Evolutionary conservation across 2,113 vertebrate genomes (phyloP).

Genomic region (Propithecus coquereli): DNA sequence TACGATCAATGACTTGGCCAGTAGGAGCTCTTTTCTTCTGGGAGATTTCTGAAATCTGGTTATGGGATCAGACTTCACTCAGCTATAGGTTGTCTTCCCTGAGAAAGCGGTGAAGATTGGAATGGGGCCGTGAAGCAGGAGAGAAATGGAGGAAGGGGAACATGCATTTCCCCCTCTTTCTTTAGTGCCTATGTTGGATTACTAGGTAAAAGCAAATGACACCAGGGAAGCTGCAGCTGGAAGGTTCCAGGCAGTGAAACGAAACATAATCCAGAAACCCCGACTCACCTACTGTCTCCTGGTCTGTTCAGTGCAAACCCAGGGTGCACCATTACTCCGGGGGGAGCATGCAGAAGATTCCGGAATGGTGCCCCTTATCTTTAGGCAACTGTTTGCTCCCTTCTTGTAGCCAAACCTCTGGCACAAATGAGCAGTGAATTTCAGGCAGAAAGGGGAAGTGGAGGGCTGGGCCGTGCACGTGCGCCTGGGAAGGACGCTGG

Average conservation of each 20-base stretch:
- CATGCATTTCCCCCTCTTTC: no score
- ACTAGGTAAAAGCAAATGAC: neutral
- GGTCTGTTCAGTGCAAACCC: neutral
- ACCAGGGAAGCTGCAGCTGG: no score
- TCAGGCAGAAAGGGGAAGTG: neutral
- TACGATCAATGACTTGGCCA: neutral
- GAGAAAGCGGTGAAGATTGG: neutral
- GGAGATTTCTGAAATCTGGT: neutral
- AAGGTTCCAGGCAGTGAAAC: neutral
- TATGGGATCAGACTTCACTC: neutral
- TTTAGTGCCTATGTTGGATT: no score
- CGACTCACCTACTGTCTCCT: fast-evolving
- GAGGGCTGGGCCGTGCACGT: neutral
- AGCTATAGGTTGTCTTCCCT: neutral
- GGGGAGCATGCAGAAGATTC: neutral
- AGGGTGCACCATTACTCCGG: neutral
- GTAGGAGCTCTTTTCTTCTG: neutral
- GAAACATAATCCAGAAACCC: neutral
- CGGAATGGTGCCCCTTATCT: neutral
- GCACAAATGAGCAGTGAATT: neutral
- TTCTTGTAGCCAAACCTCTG: neutral
- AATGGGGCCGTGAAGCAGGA: neutral
- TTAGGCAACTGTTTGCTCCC: neutral
- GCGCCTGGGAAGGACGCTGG: neutral
- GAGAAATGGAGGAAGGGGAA: neutral